Evolutionary conservation across 2,113 vertebrate species (phyloP).

Genomic region (Chaetops frenatus): DNA sequence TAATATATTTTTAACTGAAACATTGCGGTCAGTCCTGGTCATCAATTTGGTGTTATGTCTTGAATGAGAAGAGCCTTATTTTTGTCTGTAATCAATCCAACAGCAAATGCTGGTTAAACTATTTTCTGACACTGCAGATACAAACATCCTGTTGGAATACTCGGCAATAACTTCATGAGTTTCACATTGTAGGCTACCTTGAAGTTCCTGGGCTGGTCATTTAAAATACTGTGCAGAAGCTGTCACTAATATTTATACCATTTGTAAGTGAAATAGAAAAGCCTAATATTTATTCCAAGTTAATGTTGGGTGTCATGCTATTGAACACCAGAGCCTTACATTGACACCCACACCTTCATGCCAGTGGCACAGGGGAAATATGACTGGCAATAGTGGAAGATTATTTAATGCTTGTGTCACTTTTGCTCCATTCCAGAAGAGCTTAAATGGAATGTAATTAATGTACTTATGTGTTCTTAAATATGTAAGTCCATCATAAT

Average conservation of each 20-base stretch:
- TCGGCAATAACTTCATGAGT: background rate
- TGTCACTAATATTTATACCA: background rate
- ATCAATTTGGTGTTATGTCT: background rate
- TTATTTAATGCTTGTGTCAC: background rate
- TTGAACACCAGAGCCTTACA: background rate
- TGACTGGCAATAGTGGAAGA: background rate
- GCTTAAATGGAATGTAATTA: constrained; percentile 9
- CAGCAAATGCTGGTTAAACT: background rate
- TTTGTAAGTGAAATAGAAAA: background rate
- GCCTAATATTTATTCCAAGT: background rate
- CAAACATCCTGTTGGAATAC: background rate
- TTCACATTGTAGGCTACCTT: background rate
- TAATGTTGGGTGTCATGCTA: background rate
- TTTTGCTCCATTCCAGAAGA: constrained; percentile 11
- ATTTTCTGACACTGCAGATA: background rate
- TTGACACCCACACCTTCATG: background rate
- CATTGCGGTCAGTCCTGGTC: background rate
- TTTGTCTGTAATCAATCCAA: background rate
- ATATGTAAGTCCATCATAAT: constrained; percentile 4
- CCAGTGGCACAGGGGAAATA: background rate
- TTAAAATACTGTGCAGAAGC: background rate
- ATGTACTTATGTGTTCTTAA: constrained; percentile 5
- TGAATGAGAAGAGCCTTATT: background rate
- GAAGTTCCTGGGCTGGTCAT: background rate
- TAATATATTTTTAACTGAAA: background rate